Evolutionary conservation across 2,797 vertebrate species (phyloP).

Genomic region (Calcarius lapponicus): DNA sequence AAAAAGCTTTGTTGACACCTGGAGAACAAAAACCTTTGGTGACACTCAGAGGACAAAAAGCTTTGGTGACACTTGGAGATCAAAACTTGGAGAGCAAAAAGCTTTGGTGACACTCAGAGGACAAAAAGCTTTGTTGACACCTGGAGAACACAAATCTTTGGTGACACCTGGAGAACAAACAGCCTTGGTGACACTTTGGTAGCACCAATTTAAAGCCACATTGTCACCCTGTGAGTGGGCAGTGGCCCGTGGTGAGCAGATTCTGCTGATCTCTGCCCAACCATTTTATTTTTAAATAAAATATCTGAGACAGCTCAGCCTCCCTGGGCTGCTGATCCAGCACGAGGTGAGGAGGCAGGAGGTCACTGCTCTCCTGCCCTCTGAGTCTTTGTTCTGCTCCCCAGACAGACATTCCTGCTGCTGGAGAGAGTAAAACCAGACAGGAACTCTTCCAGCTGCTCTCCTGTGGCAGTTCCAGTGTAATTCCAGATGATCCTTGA

Average conservation of each 20-base stretch:
- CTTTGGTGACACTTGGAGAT: neutral
- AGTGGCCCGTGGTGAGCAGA: neutral
- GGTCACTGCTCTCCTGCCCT: neutral
- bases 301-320: neutral
- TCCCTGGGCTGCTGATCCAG: neutral
- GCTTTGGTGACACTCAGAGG: neutral
- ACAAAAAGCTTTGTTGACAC: neutral
- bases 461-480: neutral
- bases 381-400: neutral
- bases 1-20: neutral
- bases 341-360: neutral
- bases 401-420: neutral
- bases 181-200: neutral
- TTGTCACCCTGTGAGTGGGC: neutral
- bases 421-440: neutral
- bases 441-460: neutral
- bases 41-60: fast-evolving
- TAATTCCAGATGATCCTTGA: neutral
- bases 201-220: neutral
- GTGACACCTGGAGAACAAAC: neutral
- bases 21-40: neutral
- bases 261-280: neutral
- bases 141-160: neutral
- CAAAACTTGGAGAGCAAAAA: neutral
- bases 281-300: neutral